phyloP scores from a whole-genome alignment of 2,888 invertebrate genomes.

The Parochlus steinenii region DNA sequence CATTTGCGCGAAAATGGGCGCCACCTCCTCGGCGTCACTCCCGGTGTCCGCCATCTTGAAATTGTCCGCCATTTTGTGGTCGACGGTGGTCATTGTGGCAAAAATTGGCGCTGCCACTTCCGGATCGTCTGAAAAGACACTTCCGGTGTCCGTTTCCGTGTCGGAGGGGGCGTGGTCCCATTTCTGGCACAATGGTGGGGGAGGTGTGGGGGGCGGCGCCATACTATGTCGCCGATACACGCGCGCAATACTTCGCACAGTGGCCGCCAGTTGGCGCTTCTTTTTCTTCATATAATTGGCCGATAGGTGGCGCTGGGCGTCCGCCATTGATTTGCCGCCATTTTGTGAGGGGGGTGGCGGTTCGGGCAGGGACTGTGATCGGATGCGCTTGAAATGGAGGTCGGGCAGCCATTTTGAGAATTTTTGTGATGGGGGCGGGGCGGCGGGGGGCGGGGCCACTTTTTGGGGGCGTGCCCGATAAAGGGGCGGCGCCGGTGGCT shows the following conservation, averaged over 20 bases:
- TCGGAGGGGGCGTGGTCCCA: conserved; percentile 15
- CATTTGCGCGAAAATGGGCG: no score
- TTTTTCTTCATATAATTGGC: conserved; percentile 42
- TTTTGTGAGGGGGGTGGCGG: conserved; percentile 2
- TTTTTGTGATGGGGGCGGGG: conserved; percentile 24
- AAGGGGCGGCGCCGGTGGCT: conserved; percentile 19
- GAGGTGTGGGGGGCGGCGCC: conserved; percentile 17
- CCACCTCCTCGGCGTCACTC: conserved; percentile 22
- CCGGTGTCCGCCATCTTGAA: conserved; percentile 17
- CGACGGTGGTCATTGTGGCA: conserved; percentile 39
- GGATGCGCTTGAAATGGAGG: conserved; percentile 53
- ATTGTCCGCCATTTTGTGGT: conserved; percentile 30
- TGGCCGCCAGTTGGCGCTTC: conserved; percentile 64
- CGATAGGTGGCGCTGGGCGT: conserved; percentile 4
- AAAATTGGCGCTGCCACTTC: conserved; percentile 20
- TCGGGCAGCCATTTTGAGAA: conserved; percentile 59
- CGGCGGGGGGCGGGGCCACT: no score
- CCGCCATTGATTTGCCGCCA: background rate
- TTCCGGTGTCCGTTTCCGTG: conserved; percentile 22
- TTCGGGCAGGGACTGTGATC: conserved; percentile 68
- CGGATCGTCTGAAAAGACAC: conserved; percentile 19
- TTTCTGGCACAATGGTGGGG: conserved; percentile 21
- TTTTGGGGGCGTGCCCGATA: no score
- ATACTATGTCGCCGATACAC: conserved; percentile 30
- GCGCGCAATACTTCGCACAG: conserved; percentile 68